Evolutionary conservation across 2,888 invertebrate species (phyloP), one percentile per base, ranked within the genome.

Genomic region (Dicyrtoma fusca): DNA sequence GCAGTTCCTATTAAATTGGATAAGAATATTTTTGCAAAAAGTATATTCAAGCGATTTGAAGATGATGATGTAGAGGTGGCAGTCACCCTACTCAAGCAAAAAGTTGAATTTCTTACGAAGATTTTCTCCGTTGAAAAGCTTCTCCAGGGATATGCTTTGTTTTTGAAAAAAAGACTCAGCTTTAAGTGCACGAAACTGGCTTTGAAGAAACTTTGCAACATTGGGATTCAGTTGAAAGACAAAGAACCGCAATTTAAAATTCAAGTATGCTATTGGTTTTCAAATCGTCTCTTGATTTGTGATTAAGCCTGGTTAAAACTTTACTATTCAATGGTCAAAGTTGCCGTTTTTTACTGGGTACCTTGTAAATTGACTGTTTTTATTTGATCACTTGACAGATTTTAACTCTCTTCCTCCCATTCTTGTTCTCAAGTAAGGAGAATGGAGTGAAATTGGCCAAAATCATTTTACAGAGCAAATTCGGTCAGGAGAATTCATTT

Each of bases 21-120:
- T 79, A 82, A 85, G 42, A 87, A 88, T n/a, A 86, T 89, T 80
- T 84, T 91, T 0, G 88, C 87, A 76, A 88, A 88, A 66, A 87
- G 89, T 0, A 83, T 93, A 6, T 81, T 87, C 1, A 88, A 88
- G 78, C 86, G 91, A 73, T 86, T 93, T 1, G 85, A 85, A 64
- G 92, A 92, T 83, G 90, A 91, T 17, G 86, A 88, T 77, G 84
- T 86, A 0, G 83, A 85, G 62, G 90, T 92, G 0, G 88, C 92
- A 0, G 81, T 82, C 21, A 87, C 88, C 49, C 65, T 85, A 3
- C 64, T 85, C 2, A 80, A 81, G 81, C 3, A 84, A 87, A 53
- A 83, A 85, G 23, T 83, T 0, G 78, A 80, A 0, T 74, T 81
- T 1, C 81, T 86, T 6, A 80, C 84, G 44, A 83, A 86, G 59